A percentile compares a stretch with the other conserved stretches of the same genome.
Conservation (phyloP, 1,140 invertebrate genomes). For the Trachelipus rathkii region DNA sequence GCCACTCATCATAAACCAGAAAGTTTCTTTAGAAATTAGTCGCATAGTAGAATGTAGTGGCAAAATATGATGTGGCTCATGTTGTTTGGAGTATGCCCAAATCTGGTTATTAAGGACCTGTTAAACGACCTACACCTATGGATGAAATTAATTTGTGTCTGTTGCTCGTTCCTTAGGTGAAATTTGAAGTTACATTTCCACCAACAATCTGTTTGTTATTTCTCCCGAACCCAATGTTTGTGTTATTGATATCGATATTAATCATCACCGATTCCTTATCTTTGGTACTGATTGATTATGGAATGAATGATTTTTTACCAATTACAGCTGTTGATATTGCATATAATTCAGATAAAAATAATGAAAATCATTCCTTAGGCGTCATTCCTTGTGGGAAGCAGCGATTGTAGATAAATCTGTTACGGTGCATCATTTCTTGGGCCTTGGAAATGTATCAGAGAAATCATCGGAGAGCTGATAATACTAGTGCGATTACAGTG, state of each 20-base stretch:
- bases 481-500: too few species aligned
- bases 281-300: slow-evolving; percentile 94
- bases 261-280: slow-evolving; percentile 76
- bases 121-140: slow-evolving; percentile 74
- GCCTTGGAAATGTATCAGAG: too few species aligned
- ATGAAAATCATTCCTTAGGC: slow-evolving; percentile 59
- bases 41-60: slow-evolving; percentile 79
- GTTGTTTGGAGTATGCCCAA: slow-evolving; percentile 92
- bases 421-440: too few species aligned
- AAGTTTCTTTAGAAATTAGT: slow-evolving; percentile 71
- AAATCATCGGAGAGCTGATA: too few species aligned
- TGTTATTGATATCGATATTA: slow-evolving; percentile 77
- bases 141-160: slow-evolving; percentile 92
- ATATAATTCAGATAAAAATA: slow-evolving; percentile 71
- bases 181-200: slow-evolving; percentile 93
- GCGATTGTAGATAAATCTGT: too few species aligned
- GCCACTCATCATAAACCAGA: slow-evolving; percentile 95
- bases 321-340: slow-evolving; percentile 80
- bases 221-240: slow-evolving; percentile 95
- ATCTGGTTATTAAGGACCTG: slow-evolving; percentile 63
- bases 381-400: too few species aligned
- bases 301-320: slow-evolving; percentile 90
- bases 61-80: slow-evolving; percentile 86
- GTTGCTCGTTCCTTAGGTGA: slow-evolving; percentile 88
- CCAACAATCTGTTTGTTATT: slow-evolving; percentile 84